Evolutionary conservation across 2,888 invertebrate genomes (phyloP).

Genomic region (Argyresthia goedartella): DNA sequence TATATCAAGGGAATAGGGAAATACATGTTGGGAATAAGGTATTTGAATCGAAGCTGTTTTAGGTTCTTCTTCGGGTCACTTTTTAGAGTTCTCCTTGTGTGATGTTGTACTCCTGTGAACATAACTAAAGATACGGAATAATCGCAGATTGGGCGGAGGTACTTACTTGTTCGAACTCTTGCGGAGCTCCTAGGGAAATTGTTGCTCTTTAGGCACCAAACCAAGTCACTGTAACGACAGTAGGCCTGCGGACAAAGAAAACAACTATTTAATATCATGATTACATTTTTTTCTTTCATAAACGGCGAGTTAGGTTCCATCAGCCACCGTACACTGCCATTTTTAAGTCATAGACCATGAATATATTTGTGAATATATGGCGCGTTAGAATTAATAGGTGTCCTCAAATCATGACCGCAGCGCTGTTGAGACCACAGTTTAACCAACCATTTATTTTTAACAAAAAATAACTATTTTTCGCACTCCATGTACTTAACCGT

Average conservation of each 20-base stretch:
- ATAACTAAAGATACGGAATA: conserved; percentile 24
- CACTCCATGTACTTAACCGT: too few species aligned
- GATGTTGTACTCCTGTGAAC: conserved; percentile 34
- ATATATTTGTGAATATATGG: too few species aligned
- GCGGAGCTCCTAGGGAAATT: conserved; percentile 64
- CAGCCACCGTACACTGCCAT: too few species aligned
- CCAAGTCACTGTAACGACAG: conserved; percentile 44
- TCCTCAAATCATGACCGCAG: too few species aligned
- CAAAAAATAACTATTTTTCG: too few species aligned
- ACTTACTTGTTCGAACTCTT: conserved; percentile 68
- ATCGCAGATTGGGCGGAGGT: conserved; percentile 20
- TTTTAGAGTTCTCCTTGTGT: background rate
- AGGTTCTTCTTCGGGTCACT: background rate
- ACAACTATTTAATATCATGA: background rate
- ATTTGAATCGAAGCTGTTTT: background rate
- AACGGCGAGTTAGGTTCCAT: too few species aligned
- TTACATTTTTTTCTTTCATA: too few species aligned
- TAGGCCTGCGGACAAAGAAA: conserved; percentile 56
- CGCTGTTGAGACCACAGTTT: too few species aligned
- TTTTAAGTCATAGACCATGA: too few species aligned
- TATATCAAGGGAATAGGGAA: background rate
- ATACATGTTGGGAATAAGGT: background rate
- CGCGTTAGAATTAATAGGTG: too few species aligned
- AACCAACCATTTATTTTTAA: too few species aligned
- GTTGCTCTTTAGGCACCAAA: conserved; percentile 59